phyloP scores from a whole-genome alignment of 2,113 vertebrate genomes.

The Arenaria interpres region DNA sequence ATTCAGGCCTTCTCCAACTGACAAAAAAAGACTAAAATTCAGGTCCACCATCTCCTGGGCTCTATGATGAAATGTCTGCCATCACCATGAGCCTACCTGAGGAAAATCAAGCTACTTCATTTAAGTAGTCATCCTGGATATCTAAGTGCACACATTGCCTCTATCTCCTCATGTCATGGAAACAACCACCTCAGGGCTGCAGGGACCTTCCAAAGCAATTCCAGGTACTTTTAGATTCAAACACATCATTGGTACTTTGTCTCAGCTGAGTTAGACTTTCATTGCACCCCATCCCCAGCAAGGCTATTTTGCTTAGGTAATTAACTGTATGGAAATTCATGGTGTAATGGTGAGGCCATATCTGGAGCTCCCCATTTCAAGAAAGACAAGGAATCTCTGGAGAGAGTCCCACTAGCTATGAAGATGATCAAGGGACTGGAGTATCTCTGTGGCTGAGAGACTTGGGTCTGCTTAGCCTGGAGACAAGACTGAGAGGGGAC shows the following conservation, averaged over 20 bases:
- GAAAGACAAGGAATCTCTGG: background rate
- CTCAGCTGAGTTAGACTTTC: background rate
- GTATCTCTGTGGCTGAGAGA: background rate
- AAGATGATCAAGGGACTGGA: background rate
- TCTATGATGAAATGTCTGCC: background rate
- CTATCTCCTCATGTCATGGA: background rate
- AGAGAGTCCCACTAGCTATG: background rate
- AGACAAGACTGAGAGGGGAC: background rate
- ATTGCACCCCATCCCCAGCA: accelerated
- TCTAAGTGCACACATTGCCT: background rate
- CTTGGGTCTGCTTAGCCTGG: background rate
- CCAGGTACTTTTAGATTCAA: background rate
- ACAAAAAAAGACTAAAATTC: background rate
- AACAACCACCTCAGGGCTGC: background rate
- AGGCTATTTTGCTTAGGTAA: background rate
- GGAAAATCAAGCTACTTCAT: background rate
- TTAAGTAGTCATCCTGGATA: background rate
- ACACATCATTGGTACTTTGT: background rate
- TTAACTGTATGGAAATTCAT: background rate
- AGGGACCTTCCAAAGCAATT: background rate
- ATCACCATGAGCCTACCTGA: background rate
- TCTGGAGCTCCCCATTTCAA: background rate
- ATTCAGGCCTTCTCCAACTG: background rate
- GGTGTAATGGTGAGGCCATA: background rate
- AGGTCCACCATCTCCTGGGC: background rate